Evolutionary conservation across 2,888 invertebrate species (phyloP).

Genomic region (Leucophora obtusa): DNA sequence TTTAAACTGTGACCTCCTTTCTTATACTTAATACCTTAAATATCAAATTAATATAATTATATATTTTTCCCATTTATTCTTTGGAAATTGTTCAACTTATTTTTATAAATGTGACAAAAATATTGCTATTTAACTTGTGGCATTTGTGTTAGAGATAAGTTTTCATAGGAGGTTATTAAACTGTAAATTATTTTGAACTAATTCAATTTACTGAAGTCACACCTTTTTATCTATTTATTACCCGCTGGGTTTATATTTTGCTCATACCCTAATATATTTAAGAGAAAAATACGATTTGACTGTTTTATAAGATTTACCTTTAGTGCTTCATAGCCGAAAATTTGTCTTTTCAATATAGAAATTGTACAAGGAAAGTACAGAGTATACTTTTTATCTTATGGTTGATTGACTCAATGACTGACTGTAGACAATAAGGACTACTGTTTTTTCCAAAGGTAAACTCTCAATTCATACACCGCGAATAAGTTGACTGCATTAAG

Average conservation of each 20-base stretch:
- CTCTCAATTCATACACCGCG: background rate
- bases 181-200: conserved; percentile 54
- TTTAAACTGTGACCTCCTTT: background rate
- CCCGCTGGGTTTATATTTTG: conserved; percentile 22
- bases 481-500: conserved; percentile 29
- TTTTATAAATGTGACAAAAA: conserved; percentile 27
- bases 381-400: background rate
- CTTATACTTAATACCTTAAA: background rate
- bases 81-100: conserved; percentile 7
- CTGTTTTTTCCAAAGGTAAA: background rate
- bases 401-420: background rate
- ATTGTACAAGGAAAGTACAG: background rate
- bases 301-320: background rate
- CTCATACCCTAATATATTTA: background rate
- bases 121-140: conserved; percentile 19
- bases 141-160: background rate
- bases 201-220: conserved; percentile 55
- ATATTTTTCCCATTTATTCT: background rate
- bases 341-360: background rate
- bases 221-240: conserved; percentile 51
- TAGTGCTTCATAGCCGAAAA: background rate
- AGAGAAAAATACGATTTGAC: background rate
- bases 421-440: background rate
- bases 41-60: conserved; percentile 12
- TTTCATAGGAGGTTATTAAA: conserved; percentile 15